phyloP scores from a whole-genome alignment of 2,888 invertebrate genomes.

The Pyrrhosoma nymphula region DNA sequence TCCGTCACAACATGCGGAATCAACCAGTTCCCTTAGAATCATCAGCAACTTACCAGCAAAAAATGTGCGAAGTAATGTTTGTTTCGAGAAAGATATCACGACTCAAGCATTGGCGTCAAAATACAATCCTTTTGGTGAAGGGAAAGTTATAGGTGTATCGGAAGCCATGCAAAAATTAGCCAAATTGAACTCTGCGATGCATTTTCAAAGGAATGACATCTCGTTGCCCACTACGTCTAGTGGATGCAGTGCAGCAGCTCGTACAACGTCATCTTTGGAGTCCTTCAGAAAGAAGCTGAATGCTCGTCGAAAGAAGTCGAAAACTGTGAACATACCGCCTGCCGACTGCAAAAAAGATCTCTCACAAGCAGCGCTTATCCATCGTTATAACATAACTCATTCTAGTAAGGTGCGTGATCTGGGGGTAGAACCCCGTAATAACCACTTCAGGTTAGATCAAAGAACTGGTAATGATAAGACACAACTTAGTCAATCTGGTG shows the following conservation, averaged over 20 bases:
- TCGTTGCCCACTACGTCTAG: not conserved
- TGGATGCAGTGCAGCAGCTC: not conserved
- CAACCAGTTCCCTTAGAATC: not conserved
- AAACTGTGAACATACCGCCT: not conserved
- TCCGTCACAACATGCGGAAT: not conserved
- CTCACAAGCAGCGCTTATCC: not conserved
- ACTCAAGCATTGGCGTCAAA: not conserved
- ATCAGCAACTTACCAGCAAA: not conserved
- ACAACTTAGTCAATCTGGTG: not conserved
- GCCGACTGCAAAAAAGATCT: not conserved
- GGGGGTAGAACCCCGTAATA: not conserved
- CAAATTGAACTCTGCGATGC: not conserved
- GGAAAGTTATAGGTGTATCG: not conserved
- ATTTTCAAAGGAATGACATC: not conserved
- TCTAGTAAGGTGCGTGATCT: not conserved
- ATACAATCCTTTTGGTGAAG: not conserved
- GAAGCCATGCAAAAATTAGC: not conserved
- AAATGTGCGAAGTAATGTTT: not conserved
- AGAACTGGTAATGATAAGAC: not conserved
- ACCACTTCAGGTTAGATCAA: not conserved
- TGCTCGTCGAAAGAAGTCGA: not conserved
- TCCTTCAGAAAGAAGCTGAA: not conserved
- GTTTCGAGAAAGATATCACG: not conserved
- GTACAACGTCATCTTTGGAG: not conserved
- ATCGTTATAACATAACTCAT: not conserved